These are phyloP conservation scores for Nomada goodeniana DNA, from an alignment of 2,888 invertebrate species.

Conservation along the genomic window DNA sequence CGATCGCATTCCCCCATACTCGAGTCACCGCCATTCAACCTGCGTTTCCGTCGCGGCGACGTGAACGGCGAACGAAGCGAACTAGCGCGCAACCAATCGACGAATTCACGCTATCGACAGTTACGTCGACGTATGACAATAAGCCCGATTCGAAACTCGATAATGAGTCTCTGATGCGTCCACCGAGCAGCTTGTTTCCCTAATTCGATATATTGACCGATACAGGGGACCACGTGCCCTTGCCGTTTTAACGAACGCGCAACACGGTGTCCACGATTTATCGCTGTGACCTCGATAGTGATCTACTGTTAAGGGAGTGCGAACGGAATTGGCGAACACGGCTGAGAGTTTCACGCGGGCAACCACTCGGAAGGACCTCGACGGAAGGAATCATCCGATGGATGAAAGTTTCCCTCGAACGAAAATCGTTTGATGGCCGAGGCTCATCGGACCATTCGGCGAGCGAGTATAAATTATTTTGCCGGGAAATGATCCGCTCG, in stretches of 20 bases:
- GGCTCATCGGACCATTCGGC: slow-evolving; percentile 48
- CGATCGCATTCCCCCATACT: neutral
- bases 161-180: slow-evolving; percentile 33
- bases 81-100: slow-evolving; percentile 1
- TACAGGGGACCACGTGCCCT: neutral
- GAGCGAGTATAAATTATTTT: slow-evolving; percentile 69
- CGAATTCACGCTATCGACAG: slow-evolving; percentile 14
- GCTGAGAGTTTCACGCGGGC: neutral
- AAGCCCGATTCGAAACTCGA: slow-evolving; percentile 46
- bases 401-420: neutral
- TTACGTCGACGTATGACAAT: slow-evolving; percentile 37
- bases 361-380: slow-evolving; percentile 34
- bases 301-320: neutral
- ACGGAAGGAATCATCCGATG: slow-evolving; percentile 28
- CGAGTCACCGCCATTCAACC: neutral
- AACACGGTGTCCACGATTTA: neutral
- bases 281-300: slow-evolving; percentile 21
- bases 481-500: slow-evolving; percentile 68
- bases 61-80: slow-evolving; percentile 24
- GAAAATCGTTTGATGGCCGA: slow-evolving; percentile 53
- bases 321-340: neutral
- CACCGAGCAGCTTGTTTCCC: slow-evolving; percentile 19
- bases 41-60: neutral
- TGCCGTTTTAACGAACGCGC: slow-evolving; percentile 36
- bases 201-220: slow-evolving; percentile 43